Evolutionary conservation across 2,797 vertebrate species (phyloP).

Genomic region (Sarcoramphus papa): DNA sequence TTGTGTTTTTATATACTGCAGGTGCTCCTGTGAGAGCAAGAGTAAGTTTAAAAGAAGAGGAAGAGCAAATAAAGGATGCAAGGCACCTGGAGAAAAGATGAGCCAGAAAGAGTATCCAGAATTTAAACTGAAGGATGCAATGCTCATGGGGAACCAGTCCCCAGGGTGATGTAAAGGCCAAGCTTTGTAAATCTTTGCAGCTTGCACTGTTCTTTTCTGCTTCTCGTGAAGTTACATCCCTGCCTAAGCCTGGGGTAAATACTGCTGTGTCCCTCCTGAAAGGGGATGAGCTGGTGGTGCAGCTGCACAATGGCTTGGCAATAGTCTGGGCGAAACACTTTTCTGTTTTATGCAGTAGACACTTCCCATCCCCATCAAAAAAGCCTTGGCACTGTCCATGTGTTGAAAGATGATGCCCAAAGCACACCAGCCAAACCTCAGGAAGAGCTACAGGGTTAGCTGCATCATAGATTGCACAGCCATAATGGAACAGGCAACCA

Average conservation of each 20-base stretch:
- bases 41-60: neutral
- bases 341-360: neutral
- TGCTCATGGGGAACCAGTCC: neutral
- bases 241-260: neutral
- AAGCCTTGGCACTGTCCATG: neutral
- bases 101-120: neutral
- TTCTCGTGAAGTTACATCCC: neutral
- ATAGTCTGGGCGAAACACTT: accelerated
- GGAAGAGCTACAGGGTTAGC: neutral
- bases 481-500: neutral
- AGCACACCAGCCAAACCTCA: neutral
- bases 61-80: neutral
- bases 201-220: neutral
- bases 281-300: neutral
- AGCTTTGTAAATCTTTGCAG: neutral
- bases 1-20: neutral
- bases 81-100: neutral
- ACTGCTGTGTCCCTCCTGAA: neutral
- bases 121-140: neutral
- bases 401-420: neutral
- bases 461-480: neutral
- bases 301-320: neutral
- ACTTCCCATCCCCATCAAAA: neutral
- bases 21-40: neutral
- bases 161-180: neutral